Percentiles rank a stretch among this genome's conserved stretches.
These are phyloP conservation scores for Sorex araneus DNA, from an alignment of 2,113 vertebrate species.

Conservation along the genomic window DNA sequence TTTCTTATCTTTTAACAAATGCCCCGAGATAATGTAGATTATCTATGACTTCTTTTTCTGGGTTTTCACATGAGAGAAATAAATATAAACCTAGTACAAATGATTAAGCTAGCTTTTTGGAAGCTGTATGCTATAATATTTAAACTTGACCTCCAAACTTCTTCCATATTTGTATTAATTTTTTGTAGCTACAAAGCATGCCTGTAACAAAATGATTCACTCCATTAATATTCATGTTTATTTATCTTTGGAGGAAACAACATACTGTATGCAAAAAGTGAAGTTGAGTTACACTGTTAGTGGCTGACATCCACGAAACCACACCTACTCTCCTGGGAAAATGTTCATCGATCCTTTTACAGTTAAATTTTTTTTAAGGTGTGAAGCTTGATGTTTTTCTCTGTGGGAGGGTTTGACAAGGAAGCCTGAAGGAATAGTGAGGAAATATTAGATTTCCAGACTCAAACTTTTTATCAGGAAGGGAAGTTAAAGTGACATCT, in stretches of 20 bases:
- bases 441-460: slow-evolving; percentile 65
- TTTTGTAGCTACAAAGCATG: not conserved
- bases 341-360: slow-evolving; percentile 26
- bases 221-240: not conserved
- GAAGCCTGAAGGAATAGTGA: not conserved
- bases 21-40: not conserved
- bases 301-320: slow-evolving; percentile 18
- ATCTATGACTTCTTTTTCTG: slow-evolving; percentile 3
- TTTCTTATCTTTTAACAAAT: slow-evolving; percentile 25
- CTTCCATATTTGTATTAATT: not conserved
- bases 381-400: not conserved
- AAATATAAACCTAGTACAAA: slow-evolving; percentile 31
- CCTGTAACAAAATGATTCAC: not conserved
- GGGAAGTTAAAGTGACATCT: slow-evolving; percentile 58
- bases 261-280: not conserved
- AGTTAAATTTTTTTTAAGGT: slow-evolving; percentile 62
- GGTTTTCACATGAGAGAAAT: slow-evolving; percentile 1
- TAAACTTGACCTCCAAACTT: slow-evolving; percentile 24
- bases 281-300: not conserved
- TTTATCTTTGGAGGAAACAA: not conserved
- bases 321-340: not conserved
- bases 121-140: slow-evolving; percentile 19
- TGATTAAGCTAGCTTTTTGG: not conserved
- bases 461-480: not conserved
- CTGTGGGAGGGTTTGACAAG: slow-evolving; percentile 22